Evolutionary conservation across 2,113 vertebrate species (phyloP), one percentile per base, ranked within the genome.

Genomic region (Beaufortia kweichowensis): DNA sequence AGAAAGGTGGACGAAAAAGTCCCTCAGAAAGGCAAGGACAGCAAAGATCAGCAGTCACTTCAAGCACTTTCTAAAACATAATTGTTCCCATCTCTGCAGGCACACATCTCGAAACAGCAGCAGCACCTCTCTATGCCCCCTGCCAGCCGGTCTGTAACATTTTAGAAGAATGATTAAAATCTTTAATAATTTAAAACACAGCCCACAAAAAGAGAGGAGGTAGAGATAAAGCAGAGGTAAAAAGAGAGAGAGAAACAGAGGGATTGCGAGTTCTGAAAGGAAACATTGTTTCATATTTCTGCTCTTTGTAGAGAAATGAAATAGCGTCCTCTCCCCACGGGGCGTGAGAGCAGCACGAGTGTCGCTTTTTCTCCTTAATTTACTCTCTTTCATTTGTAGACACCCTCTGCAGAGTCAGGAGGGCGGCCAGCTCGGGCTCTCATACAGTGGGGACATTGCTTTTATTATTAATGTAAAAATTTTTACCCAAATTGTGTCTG

Each of bases 401-500:
- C 56, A 46, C 35, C 43, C 78, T 67, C 41, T 53, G 29, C 48
- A 17, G 48, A 74, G 61, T 73, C 57, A n/a, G 80, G 84, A 79
- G 75, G 82, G 82, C 77, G 81, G 71, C 77, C 67, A 50, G 81
- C 71, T 50, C 6, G 1, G 29, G 33, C 62, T 10, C 56, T 29
- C 55, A 21, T 73, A 61, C 75, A 65, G 41, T 59, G 46, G 79
- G 53, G 73, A 73, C n/a, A 82, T 78, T 6, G 5, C 83, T 86
- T 87, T 84, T 78, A 89, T 89, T 88, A 88, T 88, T 90, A 88
- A 91, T 89, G 81, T 70, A 72, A 50, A 78, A 84, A 86, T 62
- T 75, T 87, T 86, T 26, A 67, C 76, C 83, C 46, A 83, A 83
- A 90, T 75, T 87, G 77, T 85, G 84, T 76, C 68, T 71, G 76